Evolutionary conservation across 2,113 vertebrate genomes (phyloP), one percentile per base, ranked within the genome.

Genomic region (Oryzias celebensis): DNA sequence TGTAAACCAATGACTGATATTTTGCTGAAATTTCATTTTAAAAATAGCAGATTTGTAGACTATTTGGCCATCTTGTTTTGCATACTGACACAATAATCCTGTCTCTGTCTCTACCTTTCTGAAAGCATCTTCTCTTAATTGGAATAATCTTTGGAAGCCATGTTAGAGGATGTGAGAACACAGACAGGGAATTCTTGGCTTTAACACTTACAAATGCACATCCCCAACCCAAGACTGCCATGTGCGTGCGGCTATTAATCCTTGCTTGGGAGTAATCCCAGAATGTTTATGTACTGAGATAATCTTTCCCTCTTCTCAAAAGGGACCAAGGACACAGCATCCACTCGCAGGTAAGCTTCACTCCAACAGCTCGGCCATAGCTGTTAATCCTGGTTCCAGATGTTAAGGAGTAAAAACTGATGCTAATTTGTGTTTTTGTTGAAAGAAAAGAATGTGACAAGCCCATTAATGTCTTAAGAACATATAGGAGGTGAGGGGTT

Each of bases 251-350:
- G 75, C 60, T 66, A 78, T 77, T 90, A 88, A 87, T 87, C 85
- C 79, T 28, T 81, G 67, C 60, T 77, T 44, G 67, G 67, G 57
- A 81, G 81, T 83, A 80, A 86, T 86, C 84, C 82, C 79, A 65
- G 57, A 59, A 65, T 81, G 80, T 84, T 86, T 79, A 80, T 66
- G 58, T 51, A 52, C 42, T 7, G 14, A 67, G 64, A 53, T 89
- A 79, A 86, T 83, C 86, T 82, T 52, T 53, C 59, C 50, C 72
- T 77, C 66, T 41, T 73, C 80, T 62, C 71, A 75, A 65, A 36
- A 50, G 73, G 78, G 72, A 78, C 65, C 54, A 50, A 70, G 56
- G 61, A 82, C 59, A 42, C 60, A 49, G 63, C 55, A 71, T 55
- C 49, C 64, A 65, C 63, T 78, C 5, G 17, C 80, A 88, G 80